Evolutionary conservation across 2,888 invertebrate species (phyloP), one percentile per base, ranked within the genome.

Genomic region (Sesamia inferens): DNA sequence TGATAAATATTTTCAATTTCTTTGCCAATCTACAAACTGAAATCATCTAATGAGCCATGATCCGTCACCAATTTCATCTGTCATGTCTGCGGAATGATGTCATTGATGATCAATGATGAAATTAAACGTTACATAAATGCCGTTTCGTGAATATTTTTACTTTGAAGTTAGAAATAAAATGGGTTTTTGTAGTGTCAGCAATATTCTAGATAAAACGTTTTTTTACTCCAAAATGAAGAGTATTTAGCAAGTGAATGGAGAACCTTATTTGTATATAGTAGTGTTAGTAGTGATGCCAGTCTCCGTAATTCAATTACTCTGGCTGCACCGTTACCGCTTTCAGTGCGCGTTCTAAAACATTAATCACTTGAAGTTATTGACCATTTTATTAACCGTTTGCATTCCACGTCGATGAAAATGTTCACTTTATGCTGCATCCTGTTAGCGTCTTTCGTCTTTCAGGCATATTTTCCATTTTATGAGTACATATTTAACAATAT

Each of bases 241-340:
- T 14, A 48, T 61, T 61, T 47, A 55, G 14, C 16, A 19, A 71
- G 48, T 55, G 78, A 78, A 72, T 68, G 62, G 55, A 68, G 44
- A 44, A 4, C 51, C 31, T 24, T 13, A 62, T 71, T 78, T n/a
- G n/a, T n/a, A n/a, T n/a, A n/a, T n/a, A n/a, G n/a, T n/a, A n/a
- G n/a, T n/a, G n/a, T n/a, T n/a, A n/a, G 51, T 64, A 72, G 39
- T 58, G 54, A 58, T 64, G 31, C 65, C 42, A 57, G 74, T 61
- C n/a, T 61, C 62, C 42, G 72, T 73, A 68, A 65, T 42, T 62
- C 61, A 63, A 59, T 47, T 62, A 58, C 66, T 47, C 63, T 61
- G 16, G 14, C 22, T 47, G 63, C 44, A 76, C 81, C 85, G 79
- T 78, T 85, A 64, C 39, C 48, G 68, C 51, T 58, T 76, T 69